Evolutionary conservation across 1,140 invertebrate species (phyloP).

Genomic region (Sitophilus oryzae): DNA sequence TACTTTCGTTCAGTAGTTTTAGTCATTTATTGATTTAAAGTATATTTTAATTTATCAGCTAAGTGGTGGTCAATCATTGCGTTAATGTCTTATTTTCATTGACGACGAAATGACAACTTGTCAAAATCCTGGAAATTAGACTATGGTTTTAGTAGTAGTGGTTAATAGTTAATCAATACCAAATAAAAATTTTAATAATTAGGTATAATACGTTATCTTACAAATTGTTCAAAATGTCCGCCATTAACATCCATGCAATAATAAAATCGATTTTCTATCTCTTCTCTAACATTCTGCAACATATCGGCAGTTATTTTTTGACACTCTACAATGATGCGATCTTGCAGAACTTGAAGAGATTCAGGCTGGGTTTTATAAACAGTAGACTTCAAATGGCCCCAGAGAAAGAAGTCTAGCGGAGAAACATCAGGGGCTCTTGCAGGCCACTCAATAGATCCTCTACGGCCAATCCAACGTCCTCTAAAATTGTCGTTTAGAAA

Average conservation of each 20-base stretch:
- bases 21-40: too few relatives aligned
- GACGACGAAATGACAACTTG: too few relatives aligned
- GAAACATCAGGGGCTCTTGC: conserved; percentile 44
- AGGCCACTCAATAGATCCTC: conserved; percentile 43
- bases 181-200: too few relatives aligned
- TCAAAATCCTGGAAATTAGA: too few relatives aligned
- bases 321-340: conserved; percentile 6
- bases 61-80: too few relatives aligned
- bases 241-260: conserved; percentile 7
- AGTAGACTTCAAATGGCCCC: conserved; percentile 33
- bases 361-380: background rate
- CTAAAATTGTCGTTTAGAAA: conserved; percentile 39
- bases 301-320: conserved; percentile 7
- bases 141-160: too few relatives aligned
- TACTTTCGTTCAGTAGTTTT: too few relatives aligned
- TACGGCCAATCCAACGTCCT: conserved; percentile 42
- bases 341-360: background rate
- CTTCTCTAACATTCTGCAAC: conserved; percentile 1
- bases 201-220: conserved; percentile 7
- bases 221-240: conserved; percentile 4
- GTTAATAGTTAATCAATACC: too few relatives aligned
- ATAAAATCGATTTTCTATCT: background rate
- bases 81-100: too few relatives aligned
- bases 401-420: conserved; percentile 43
- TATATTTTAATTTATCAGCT: too few relatives aligned